Conservation (phyloP, 2,888 invertebrate genomes). For the Vannuccia rotundouncinata region DNA sequence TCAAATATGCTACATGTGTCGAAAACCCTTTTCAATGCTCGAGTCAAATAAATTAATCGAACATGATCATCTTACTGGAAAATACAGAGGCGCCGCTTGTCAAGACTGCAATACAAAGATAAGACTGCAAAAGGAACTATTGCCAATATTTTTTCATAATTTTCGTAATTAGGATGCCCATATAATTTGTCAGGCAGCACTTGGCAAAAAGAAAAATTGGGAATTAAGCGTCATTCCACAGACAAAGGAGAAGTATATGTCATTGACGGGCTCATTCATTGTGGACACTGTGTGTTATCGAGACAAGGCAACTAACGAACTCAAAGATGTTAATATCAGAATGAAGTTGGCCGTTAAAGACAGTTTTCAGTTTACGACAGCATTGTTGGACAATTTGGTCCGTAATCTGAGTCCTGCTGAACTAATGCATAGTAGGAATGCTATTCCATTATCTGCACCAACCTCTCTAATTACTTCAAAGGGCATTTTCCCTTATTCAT, state of each 20-base stretch:
- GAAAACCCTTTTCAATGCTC: too few species aligned
- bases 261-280: background rate
- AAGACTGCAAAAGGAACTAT: background rate
- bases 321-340: background rate
- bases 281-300: background rate
- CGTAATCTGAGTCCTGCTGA: background rate
- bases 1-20: background rate
- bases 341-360: background rate
- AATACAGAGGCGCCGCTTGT: slow-evolving; percentile 41
- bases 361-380: background rate
- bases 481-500: slow-evolving; percentile 5
- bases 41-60: too few species aligned
- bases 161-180: slow-evolving; percentile 27
- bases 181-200: background rate
- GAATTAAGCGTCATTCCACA: slow-evolving; percentile 28
- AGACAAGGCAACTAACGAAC: background rate
- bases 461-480: background rate
- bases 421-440: background rate
- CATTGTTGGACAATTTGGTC: background rate
- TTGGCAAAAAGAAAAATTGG: slow-evolving; percentile 25
- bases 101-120: background rate
- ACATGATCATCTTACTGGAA: slow-evolving; percentile 41
- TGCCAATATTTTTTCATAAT: slow-evolving; percentile 33
- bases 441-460: background rate
- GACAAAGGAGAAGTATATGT: slow-evolving; percentile 25